Evolutionary conservation across 2,797 vertebrate genomes (phyloP), one percentile per base, ranked within the genome.

Genomic region (Cephalopachus bancanus): DNA sequence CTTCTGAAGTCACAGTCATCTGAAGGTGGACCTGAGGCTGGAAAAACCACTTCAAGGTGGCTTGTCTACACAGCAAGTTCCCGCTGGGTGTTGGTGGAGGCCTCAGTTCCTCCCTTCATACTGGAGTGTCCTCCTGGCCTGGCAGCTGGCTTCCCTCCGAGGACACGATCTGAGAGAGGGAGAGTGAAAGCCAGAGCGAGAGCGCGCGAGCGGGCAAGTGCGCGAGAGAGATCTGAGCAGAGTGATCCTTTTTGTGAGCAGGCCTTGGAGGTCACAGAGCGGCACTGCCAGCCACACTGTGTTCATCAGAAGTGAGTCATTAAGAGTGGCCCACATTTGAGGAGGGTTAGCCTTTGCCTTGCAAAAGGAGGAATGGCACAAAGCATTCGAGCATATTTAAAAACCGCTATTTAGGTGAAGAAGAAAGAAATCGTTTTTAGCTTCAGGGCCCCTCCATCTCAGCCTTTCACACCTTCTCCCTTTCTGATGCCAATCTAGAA

Each of bases 261-360:
- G 19, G 51, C 12, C 10, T 26, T 53, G 28, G 53, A 76, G 33
- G 71, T 44, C 19, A 7, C 6, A 59, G 0, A 17, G 44, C 7
- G 33, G 33, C 28, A 51, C 16, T 74, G 44, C 92, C 59, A 2
- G 17, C 6, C 12, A 20, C 19, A 19, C 10, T 88, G 55, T 44
- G 0, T 81, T 28, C 7, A 2, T 60, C 51, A 80, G 44, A 79
- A 19, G 59, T 16, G 33, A 89, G 57, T 76, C 17, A 44, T 74
- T 44, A 55, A 3, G 10, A 19, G 10, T 3, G 2, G 33, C 4
- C 30, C 26, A 17, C 10, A 3, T 30, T 55, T 28, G 10, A 2
- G 19, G 7, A 37, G 20, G 28, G 6, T 37, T 83, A 30, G 30
- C 24, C 20, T 75, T 89, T 24, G 26, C 2, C 10, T 20, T 84